Conservation (phyloP, 2,113 vertebrate species). For the Eudyptes chrysolophus region DNA sequence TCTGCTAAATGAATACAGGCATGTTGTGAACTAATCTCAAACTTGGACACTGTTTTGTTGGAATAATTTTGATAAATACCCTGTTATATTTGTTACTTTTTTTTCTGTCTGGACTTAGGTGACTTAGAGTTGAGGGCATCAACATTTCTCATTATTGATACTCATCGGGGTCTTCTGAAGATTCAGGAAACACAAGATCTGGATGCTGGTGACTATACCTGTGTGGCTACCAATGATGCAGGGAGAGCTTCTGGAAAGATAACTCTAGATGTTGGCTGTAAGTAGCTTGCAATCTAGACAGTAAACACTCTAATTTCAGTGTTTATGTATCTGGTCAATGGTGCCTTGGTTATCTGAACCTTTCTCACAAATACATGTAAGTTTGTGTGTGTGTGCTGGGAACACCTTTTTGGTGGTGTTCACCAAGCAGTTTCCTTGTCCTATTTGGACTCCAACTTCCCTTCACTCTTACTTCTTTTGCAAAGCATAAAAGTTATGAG, state of each 20-base stretch:
- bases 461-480: not conserved
- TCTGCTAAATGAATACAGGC: not conserved
- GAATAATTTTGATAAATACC: not conserved
- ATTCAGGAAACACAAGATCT: constrained; percentile 85
- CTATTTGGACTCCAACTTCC: not conserved
- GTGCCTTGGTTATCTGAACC: not conserved
- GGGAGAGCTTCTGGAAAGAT: constrained; percentile 86
- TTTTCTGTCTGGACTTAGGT: constrained; percentile 70
- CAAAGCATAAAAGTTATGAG: not conserved
- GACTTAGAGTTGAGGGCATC: constrained; percentile 84
- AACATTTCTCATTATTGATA: constrained; percentile 77
- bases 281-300: constrained; percentile 23
- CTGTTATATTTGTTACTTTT: not conserved
- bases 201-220: constrained; percentile 92
- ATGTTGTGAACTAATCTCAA: not conserved
- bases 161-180: constrained; percentile 78
- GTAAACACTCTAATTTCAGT: not conserved
- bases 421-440: not conserved
- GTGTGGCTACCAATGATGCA: constrained; percentile 86
- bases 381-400: not conserved
- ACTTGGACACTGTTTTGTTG: not conserved
- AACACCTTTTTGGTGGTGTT: not conserved
- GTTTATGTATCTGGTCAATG: not conserved
- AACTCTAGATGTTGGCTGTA: constrained; percentile 93
- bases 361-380: not conserved